Percentiles rank a stretch among this genome's conserved stretches.
Conservation (phyloP, 2,113 vertebrate species). For the Synodontis membranacea region DNA sequence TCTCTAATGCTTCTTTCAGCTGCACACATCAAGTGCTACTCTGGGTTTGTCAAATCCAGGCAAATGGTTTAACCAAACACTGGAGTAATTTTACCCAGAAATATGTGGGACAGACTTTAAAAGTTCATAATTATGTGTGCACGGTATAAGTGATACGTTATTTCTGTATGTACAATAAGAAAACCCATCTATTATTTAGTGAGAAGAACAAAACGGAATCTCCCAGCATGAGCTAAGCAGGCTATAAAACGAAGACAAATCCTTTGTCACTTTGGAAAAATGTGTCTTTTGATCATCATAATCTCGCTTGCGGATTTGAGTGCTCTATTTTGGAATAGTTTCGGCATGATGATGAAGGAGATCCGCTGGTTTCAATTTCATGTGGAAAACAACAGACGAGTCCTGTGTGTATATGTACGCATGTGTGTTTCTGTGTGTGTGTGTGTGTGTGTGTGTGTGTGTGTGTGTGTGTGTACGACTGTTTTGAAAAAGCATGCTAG, state of each 20-base stretch:
- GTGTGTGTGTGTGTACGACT: constrained; percentile 1
- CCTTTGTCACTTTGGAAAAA: constrained; percentile 53
- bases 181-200: constrained; percentile 17
- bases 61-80: constrained; percentile 16
- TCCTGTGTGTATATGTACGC: constrained; percentile 32
- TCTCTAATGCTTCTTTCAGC: not conserved
- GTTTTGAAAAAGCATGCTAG: constrained; percentile 45
- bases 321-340: constrained; percentile 47
- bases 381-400: constrained; percentile 47
- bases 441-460: constrained; percentile 11
- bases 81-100: constrained; percentile 6
- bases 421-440: constrained; percentile 21
- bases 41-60: constrained; percentile 6
- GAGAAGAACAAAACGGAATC: constrained; percentile 30
- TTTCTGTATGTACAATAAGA: constrained; percentile 5
- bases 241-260: constrained; percentile 49
- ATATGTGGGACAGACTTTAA: constrained; percentile 8
- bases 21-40: not conserved
- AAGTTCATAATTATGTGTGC: constrained; percentile 17
- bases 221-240: constrained; percentile 35
- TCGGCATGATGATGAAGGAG: constrained; percentile 43
- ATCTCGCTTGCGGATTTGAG: constrained; percentile 53
- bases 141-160: constrained; percentile 12
- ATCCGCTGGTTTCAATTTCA: constrained; percentile 54
- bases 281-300: constrained; percentile 50